Conservation (phyloP, 2,888 invertebrate genomes). For the Gymnosoma rotundatum region DNA sequence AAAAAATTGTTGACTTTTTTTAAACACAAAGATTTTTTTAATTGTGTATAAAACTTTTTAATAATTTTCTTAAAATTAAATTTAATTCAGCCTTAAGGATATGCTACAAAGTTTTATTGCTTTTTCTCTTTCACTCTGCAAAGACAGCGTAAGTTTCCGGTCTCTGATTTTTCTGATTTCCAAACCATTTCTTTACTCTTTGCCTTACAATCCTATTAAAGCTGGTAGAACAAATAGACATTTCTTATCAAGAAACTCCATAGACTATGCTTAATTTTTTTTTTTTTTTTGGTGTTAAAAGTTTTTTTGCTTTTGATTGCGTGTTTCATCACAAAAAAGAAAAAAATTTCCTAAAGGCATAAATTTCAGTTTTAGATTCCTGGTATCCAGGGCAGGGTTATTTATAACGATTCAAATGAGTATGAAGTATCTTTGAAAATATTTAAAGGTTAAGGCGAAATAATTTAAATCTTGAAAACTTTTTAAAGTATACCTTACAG, state of each 20-base stretch:
- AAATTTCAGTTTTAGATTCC: conserved; percentile 29
- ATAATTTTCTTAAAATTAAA: too few species aligned
- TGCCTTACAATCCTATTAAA: not conserved
- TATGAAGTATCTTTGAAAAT: too few species aligned
- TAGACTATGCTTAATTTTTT: conserved; percentile 22
- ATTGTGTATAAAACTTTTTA: too few species aligned
- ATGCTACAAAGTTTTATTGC: not conserved
- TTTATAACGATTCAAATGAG: too few species aligned
- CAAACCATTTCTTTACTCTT: conserved; percentile 3
- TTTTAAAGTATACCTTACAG: not conserved
- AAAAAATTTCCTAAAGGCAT: conserved; percentile 37
- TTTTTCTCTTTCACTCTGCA: not conserved
- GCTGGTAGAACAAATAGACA: not conserved
- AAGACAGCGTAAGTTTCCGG: conserved; percentile 14
- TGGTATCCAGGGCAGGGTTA: not conserved
- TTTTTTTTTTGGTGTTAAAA: not conserved
- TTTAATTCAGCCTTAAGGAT: not conserved
- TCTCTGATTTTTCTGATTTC: not conserved
- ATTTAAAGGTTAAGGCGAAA: too few species aligned
- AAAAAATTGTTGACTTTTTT: too few species aligned
- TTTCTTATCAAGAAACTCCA: not conserved
- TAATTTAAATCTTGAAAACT: too few species aligned
- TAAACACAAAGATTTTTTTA: too few species aligned
- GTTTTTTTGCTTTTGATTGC: not conserved
- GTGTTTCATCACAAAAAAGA: not conserved